Evolutionary conservation across 2,888 invertebrate species (phyloP), one percentile per base, ranked within the genome.

Genomic region (Chalcosyrphus nemorum): DNA sequence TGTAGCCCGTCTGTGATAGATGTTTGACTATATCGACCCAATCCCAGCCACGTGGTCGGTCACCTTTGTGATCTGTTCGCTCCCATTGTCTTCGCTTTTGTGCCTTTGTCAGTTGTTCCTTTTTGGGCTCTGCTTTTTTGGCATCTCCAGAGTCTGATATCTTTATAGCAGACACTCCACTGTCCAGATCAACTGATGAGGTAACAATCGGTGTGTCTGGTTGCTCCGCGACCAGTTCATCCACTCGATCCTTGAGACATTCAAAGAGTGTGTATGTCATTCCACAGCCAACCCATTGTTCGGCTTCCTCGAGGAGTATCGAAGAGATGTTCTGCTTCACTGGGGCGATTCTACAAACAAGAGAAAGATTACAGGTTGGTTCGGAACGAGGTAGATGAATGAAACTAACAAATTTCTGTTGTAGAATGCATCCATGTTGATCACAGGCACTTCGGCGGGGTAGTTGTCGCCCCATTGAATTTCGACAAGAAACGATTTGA

Each of bases 1-100:
- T 90, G 72, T 88, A 88, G 15, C 91, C 92, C 3, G 95, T 95
- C 90, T 98, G 98, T 7, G 97, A 97, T 76, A 99, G 93, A 92
- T 99, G 99, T 91, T 97, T 97, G n/a, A 99, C 95, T 84, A 99
- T 94, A 90, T 98, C 98, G 7, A 98, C 95, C 98, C 99, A 99
- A 92, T 99, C 95, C 94, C 95, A 97, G 0, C 99, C 99, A 27
- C 98, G 92, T 0, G 97, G 96, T 86, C 94, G 94, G 89, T 98
- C 98, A 0, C 97, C 98, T 29, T 94, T 95, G 50, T 93, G 92
- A 90, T 97, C 97, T 0, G 96, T 94, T 71, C 94, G 94, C 90
- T 97, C 97, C 95, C 97, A 97, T 89, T 96, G 95, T 77, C 95
- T 93, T 9, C 98, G 93, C 90, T 98, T 98, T 91, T 98, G 98